Evolutionary conservation across 2,113 vertebrate species (phyloP).

Genomic region (Pleuronectes platessa): DNA sequence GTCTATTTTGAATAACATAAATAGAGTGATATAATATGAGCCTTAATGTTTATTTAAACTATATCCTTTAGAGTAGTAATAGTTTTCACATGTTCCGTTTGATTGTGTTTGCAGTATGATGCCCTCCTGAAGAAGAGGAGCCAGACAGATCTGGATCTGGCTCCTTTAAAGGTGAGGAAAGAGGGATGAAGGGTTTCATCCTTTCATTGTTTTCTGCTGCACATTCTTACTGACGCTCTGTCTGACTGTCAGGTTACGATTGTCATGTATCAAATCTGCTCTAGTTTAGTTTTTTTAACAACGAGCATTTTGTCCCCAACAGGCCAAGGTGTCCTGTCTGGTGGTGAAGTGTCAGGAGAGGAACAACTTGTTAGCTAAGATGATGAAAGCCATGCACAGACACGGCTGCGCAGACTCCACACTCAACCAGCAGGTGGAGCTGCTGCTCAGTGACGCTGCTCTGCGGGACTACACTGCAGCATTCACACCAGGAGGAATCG

Average conservation of each 20-base stretch:
- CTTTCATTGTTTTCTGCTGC: background rate
- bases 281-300: slow-evolving; percentile 23
- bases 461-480: slow-evolving; percentile 76
- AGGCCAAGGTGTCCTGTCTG: slow-evolving; percentile 84
- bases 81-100: background rate
- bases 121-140: slow-evolving; percentile 76
- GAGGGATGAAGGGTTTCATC: background rate
- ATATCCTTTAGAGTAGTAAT: background rate
- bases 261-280: background rate
- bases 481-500: slow-evolving; percentile 36
- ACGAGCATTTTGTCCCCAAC: slow-evolving; percentile 33
- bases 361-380: slow-evolving; percentile 78
- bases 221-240: too few species aligned
- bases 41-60: background rate
- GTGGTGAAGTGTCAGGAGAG: slow-evolving; percentile 85
- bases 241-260: background rate
- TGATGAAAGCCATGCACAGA: slow-evolving; percentile 71
- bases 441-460: slow-evolving; percentile 74
- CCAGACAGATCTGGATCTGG: slow-evolving; percentile 66
- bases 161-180: slow-evolving; percentile 85
- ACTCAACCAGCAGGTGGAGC: slow-evolving; percentile 72
- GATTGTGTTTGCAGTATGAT: slow-evolving; percentile 74
- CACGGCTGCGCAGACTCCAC: slow-evolving; percentile 45
- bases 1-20: background rate
- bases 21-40: background rate